Percentiles rank a stretch among this genome's conserved stretches.
These are phyloP conservation scores for Pteropus alecto DNA, from an alignment of 2,113 vertebrate species.

Conservation along the genomic window DNA sequence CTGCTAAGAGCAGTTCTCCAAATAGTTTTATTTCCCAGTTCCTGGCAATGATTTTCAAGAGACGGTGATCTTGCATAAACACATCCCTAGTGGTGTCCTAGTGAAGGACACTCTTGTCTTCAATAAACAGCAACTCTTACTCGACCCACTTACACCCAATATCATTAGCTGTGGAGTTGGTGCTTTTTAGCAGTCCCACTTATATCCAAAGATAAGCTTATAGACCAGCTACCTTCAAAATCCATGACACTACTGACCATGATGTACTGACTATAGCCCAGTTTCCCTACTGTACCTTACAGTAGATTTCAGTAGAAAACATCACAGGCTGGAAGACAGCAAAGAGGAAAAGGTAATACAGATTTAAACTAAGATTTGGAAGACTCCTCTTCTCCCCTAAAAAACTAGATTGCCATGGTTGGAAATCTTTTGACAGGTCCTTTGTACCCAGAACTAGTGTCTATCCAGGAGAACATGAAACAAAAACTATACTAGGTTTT, in stretches of 20 bases:
- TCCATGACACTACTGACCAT: neutral
- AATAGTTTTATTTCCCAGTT: conserved; percentile 90
- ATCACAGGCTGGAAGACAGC: neutral
- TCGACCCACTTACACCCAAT: conserved; percentile 83
- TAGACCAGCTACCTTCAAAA: neutral
- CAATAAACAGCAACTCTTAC: conserved; percentile 87
- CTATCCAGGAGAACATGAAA: neutral
- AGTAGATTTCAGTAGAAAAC: neutral
- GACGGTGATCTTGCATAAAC: conserved; percentile 52
- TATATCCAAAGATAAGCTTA: conserved; percentile 73
- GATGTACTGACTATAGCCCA: neutral
- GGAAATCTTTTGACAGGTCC: neutral
- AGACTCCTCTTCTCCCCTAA: neutral
- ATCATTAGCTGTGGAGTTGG: conserved; percentile 80
- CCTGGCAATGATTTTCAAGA: conserved; percentile 89
- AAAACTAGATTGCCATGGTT: neutral
- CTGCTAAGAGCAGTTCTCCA: conserved; percentile 88
- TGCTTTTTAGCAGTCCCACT: conserved; percentile 78
- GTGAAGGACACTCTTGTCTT: conserved; percentile 60
- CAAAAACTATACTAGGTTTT: conserved; percentile 3
- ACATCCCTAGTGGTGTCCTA: neutral
- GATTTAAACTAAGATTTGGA: neutral
- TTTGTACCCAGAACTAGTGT: neutral
- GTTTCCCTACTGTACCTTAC: neutral
- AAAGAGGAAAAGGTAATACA: neutral